Evolutionary conservation across 2,113 vertebrate species (phyloP), one percentile per base, ranked within the genome.

Genomic region (Clarias batrachus): DNA sequence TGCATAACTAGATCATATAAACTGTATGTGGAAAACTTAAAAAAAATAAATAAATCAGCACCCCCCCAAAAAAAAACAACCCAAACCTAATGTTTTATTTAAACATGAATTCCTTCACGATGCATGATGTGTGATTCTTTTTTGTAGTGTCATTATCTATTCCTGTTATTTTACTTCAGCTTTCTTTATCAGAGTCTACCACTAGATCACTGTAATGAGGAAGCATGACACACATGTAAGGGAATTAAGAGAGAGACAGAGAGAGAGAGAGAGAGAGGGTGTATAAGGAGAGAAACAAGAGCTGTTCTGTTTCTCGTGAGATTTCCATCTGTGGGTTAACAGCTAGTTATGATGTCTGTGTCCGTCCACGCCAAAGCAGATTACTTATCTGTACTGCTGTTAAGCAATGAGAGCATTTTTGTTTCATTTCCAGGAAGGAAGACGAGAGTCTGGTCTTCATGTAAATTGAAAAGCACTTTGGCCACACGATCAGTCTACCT

Each of bases 401-500:
- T 92, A 82, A 90, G 86, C 71, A 73, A 87, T 84, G 83, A 88
- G 88, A 90, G 87, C 87, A 88, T 91, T 90, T 89, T 78, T 88
- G 86, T 89, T 87, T 81, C 54, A 52, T 89, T 91, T 90, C 86
- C 84, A 89, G 85, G 87, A 90, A 63, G 86, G 62, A 85, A 88
- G 73, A 48, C 59, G 56, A 56, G 13, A 27, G 62, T 85, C 82
- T 87, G 85, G 57, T 71, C 87, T 87, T 74, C 86, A 88, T 88
- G 82, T 86, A 86, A 89, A 89, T 85, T 90, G 83, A 87, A 90
- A 89, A 85, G 59, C 87, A 89, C 88, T 89, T 90, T 81, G 77
- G 71, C 74, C 83, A 85, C 74, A 85, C 82, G 85, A 87, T 82
- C 83, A 85, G 85, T 77, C 76, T 76, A 80, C 84, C 85, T 87